Base-by-base conservation (phyloP, 2,888 invertebrate genomes). In the Chalcosyrphus nemorum region DNA sequence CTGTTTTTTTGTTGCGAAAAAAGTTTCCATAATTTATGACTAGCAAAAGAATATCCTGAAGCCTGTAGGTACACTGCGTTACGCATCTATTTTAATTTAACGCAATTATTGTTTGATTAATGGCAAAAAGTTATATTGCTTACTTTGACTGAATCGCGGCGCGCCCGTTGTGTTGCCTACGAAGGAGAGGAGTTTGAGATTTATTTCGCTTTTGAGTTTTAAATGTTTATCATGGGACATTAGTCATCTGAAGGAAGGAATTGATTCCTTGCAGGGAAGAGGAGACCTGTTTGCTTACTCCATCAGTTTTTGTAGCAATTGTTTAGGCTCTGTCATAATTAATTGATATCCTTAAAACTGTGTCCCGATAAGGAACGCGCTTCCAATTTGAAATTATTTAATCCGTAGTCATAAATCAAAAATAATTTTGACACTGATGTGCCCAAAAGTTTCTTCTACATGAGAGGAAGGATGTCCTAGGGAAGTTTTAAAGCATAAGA, bases 51-150 rank as follows among this genome's bases (percentile, higher is more conserved):
- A 11, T 17, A 9, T 24, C 21, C 43, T n/a, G 24, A n/a, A n/a
- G n/a, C n/a, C 27, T 5, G n/a, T 13, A 13, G n/a, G n/a, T 27
- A 13, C 27, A 17, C 7, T 41, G 15, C 59, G 21, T 21, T 29
- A 29, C 29, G 32, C 24, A 35, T 45, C 32, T 35, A 47, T 70
- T 70, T 47, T 35, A 70, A 70, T 57, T 70, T 47, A 70, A 70
- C 24, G 35, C 57, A 70, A 57, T 70, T 70, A 70, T 70, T 24
- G 47, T 57, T 70, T 70, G 70, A 70, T 70, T 70, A 70, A 70
- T 70, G 70, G 29, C 24, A 21, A 45, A 47, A 70, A 70, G 70
- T 57, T 57, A 24, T 27, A 70, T 70, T 57, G 57, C 56, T 57
- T 57, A 57, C 57, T 70, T 57, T 54, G 43, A 24, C 32, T 43